Conservation (phyloP, 1,140 invertebrate genomes). For the Aethina tumida region DNA sequence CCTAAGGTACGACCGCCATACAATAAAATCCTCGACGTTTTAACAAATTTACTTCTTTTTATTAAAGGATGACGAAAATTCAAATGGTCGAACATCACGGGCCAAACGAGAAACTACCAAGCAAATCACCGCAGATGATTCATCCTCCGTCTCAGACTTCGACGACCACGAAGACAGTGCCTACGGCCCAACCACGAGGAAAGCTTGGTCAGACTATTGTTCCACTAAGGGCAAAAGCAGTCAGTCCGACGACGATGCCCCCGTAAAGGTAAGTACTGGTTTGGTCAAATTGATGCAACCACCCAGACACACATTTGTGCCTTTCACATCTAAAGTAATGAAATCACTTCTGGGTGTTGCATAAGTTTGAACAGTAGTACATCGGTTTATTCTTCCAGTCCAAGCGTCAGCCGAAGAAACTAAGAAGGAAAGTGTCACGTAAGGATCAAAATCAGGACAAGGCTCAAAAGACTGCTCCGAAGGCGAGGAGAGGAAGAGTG, state of each 20-base stretch:
- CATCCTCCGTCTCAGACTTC: slow-evolving; percentile 37
- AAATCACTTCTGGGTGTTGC: too few relatives aligned
- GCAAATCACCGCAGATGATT: slow-evolving; percentile 27
- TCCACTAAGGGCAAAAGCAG: slow-evolving; percentile 48
- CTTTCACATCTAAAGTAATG: too few relatives aligned
- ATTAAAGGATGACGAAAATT: slow-evolving; percentile 20
- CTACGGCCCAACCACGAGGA: slow-evolving; percentile 56
- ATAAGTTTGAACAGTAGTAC: not conserved
- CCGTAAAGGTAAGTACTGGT: slow-evolving; percentile 22
- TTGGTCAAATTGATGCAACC: not conserved
- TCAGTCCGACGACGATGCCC: slow-evolving; percentile 44
- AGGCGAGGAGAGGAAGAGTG: slow-evolving; percentile 39
- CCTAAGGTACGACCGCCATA: too few relatives aligned
- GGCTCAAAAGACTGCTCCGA: slow-evolving; percentile 27
- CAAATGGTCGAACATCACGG: slow-evolving; percentile 19
- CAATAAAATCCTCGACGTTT: too few relatives aligned
- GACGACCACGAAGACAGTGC: slow-evolving; percentile 30
- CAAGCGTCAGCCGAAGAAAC: slow-evolving; percentile 37
- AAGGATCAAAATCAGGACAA: slow-evolving; percentile 31
- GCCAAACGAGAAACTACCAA: slow-evolving; percentile 35
- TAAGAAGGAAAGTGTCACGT: slow-evolving; percentile 30
- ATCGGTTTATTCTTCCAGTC: slow-evolving; percentile 4
- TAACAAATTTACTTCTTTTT: not conserved
- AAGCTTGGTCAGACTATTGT: slow-evolving; percentile 65
- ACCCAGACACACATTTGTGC: too few relatives aligned